Conservation (phyloP, 1,140 invertebrate species). For the Chymomyza costata region DNA sequence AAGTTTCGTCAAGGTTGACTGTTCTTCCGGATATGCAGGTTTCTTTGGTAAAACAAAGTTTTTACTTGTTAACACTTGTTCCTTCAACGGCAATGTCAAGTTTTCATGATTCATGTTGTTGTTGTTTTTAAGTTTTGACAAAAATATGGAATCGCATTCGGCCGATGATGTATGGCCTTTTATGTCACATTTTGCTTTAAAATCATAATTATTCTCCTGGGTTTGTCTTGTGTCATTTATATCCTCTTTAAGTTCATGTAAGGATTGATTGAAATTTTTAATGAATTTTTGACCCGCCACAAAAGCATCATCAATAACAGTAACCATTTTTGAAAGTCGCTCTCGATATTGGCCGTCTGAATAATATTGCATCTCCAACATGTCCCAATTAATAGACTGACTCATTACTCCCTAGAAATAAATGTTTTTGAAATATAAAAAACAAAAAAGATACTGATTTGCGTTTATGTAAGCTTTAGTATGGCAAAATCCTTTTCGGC, state of each 20-base stretch:
- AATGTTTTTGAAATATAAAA: no score
- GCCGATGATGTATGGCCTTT: constrained; percentile 12
- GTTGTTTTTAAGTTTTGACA: constrained; percentile 33
- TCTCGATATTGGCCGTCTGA: constrained; percentile 88
- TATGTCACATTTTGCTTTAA: constrained; percentile 21
- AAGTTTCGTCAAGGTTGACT: constrained; percentile 59
- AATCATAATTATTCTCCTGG: constrained; percentile 31
- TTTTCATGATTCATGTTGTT: constrained; percentile 24
- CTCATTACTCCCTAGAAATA: constrained; percentile 91
- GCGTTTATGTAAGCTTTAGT: no score
- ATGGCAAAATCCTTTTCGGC: no score
- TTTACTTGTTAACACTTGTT: constrained; percentile 10
- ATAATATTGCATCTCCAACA: constrained; percentile 92
- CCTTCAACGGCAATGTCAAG: constrained; percentile 30
- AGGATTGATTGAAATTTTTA: constrained; percentile 81
- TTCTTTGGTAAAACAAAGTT: constrained; percentile 16
- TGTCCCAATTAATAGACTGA: constrained; percentile 94
- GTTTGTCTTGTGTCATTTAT: constrained; percentile 67
- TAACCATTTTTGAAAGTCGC: constrained; percentile 89
- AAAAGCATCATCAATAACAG: constrained; percentile 83
- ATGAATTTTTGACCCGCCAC: constrained; percentile 88
- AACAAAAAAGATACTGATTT: not conserved
- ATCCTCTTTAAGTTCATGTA: constrained; percentile 72
- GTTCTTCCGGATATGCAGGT: constrained; percentile 4
- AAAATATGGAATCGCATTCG: constrained; percentile 42